A percentile compares a stretch with the other conserved stretches of the same genome.
These are phyloP conservation scores for Molossus molossus DNA, from an alignment of 2,797 vertebrate genomes.

Conservation along the genomic window DNA sequence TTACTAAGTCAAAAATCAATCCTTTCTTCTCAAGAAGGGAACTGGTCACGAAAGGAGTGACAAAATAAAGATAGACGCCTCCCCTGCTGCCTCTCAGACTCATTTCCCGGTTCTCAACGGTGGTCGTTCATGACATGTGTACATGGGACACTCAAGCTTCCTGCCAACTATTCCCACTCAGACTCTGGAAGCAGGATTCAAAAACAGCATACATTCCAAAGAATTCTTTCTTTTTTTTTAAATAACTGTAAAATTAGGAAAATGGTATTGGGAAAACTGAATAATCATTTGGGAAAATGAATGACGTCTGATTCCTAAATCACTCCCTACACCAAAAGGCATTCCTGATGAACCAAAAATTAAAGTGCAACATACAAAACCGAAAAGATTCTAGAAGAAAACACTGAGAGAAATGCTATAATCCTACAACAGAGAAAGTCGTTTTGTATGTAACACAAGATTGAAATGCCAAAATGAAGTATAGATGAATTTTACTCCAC, in stretches of 20 bases:
- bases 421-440: neutral
- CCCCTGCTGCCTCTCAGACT: neutral
- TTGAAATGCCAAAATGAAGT: conserved; percentile 44
- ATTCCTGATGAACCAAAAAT: conserved; percentile 41
- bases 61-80: conserved; percentile 56
- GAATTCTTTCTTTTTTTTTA: neutral
- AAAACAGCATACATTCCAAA: conserved; percentile 16
- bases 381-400: conserved; percentile 45
- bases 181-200: conserved; percentile 60
- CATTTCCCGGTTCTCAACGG: conserved; percentile 53
- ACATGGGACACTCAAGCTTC: conserved; percentile 35
- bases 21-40: conserved; percentile 72
- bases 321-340: neutral
- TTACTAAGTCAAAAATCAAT: conserved; percentile 79
- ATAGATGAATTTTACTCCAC: neutral
- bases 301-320: conserved; percentile 42
- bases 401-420: neutral
- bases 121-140: conserved; percentile 67
- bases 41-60: conserved; percentile 64
- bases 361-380: conserved; percentile 39
- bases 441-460: conserved; percentile 21
- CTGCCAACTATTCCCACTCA: conserved; percentile 41
- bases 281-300: conserved; percentile 44
- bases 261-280: conserved; percentile 36
- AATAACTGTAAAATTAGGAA: conserved; percentile 48